Evolutionary conservation across 2,888 invertebrate genomes (phyloP), one percentile per base, ranked within the genome.

Genomic region (Hydropsyche betteni): DNA sequence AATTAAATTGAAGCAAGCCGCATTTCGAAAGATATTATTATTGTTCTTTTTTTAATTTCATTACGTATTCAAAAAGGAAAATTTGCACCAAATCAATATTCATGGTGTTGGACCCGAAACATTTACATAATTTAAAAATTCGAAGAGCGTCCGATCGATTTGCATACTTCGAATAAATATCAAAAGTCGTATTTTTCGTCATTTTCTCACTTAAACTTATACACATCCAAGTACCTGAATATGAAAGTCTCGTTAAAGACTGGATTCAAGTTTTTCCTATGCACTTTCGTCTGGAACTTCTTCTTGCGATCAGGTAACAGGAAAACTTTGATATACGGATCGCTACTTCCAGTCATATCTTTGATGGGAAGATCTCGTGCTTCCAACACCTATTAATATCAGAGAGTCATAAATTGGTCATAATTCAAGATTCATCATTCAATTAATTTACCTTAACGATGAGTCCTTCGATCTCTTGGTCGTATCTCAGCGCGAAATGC

Each of bases 271-370:
- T 93, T 94, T 84, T 93, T 93, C 79, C 94, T 86, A 81, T 94
- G 94, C 2, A 93, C 93, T 84, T 94, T 93, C 3, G 95, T 95
- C 83, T 94, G 94, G 83, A 91, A 94, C 84, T 94, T 95, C 86
- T 94, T 93, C 85, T 94, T 93, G 80, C 94, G 87, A 81, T 95
- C 95, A 0, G 95, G 95, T 12, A 95, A 85, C 0, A 95, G 88
- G 83, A 94, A 93, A 72, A 95, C 90, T 85, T 95, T 95, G 80
- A 95, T 92, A 84, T 96, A 96, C 0, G 96, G 95, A 84, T 96
- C 95, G 78, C 94, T 94, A 82, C 94, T 94, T 7, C 94, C 94
- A 0, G 92, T 91, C 77, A 94, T 93, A 81, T 95, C 95, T 83
- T 94, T 94, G 75, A 94, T 90, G 0, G 94, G 94, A n/a, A 95